These are phyloP conservation scores for Mayetiola destructor DNA, from an alignment of 2,888 invertebrate genomes.

Conservation along the genomic window DNA sequence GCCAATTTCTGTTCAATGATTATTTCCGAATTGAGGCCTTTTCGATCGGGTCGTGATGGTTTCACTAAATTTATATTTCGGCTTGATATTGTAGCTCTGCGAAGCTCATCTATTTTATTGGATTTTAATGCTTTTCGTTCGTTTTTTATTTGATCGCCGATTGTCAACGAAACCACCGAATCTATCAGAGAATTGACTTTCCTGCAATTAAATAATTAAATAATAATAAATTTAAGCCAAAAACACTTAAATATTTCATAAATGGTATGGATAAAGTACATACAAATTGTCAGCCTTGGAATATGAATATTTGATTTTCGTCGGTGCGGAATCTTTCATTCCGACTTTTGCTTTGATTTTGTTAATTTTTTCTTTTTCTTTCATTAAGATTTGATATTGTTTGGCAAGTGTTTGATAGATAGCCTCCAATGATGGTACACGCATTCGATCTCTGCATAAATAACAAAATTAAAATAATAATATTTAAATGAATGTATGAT, in stretches of 20 bases:
- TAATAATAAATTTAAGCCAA: not conserved
- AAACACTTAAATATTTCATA: not conserved
- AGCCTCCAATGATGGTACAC: constrained; percentile 56
- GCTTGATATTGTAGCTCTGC: constrained; percentile 23
- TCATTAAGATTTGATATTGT: constrained; percentile 51
- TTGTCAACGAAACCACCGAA: constrained; percentile 31
- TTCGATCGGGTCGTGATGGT: constrained; percentile 31
- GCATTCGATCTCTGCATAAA: constrained; percentile 29
- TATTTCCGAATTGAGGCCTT: constrained; percentile 32
- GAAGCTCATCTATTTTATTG: constrained; percentile 26
- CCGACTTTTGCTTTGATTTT: constrained; percentile 29
- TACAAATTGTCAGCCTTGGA: constrained; percentile 15
- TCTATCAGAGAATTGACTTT: constrained; percentile 30
- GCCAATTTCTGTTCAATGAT: constrained; percentile 29
- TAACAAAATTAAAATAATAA: not conserved
- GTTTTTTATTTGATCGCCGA: constrained; percentile 26
- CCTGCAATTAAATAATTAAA: not conserved
- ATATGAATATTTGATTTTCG: constrained; percentile 15
- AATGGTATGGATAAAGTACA: constrained; percentile 4
- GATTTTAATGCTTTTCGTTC: constrained; percentile 25
- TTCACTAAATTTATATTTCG: constrained; percentile 26
- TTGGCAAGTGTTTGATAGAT: constrained; percentile 65
- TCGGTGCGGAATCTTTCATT: constrained; percentile 17
- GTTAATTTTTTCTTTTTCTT: constrained; percentile 41
- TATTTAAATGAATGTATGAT: not conserved